These are phyloP conservation scores for Argentina silus DNA, from an alignment of 2,797 vertebrate genomes.

Conservation along the genomic window DNA sequence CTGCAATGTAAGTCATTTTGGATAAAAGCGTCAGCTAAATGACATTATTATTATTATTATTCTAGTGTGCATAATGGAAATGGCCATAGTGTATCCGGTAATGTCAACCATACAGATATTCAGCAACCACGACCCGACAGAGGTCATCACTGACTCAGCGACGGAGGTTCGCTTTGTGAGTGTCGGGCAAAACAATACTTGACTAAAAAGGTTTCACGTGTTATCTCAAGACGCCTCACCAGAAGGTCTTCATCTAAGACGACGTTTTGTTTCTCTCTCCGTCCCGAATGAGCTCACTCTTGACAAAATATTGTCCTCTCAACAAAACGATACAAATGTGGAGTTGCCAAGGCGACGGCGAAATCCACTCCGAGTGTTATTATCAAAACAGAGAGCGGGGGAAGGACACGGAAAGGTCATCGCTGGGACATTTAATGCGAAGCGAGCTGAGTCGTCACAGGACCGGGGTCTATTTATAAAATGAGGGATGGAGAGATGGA, in stretches of 20 bases:
- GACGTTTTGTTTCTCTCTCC: conserved; percentile 40
- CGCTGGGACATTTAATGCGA: conserved; percentile 32
- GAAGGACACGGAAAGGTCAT: conserved; percentile 18
- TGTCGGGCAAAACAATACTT: not conserved
- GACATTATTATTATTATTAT: too few species aligned
- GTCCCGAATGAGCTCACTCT: conserved; percentile 30
- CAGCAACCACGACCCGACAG: not conserved
- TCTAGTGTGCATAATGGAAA: too few species aligned
- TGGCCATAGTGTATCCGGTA: too few species aligned
- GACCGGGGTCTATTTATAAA: conserved; percentile 42
- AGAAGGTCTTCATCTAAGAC: conserved; percentile 37
- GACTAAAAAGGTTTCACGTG: not conserved
- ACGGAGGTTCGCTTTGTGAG: not conserved
- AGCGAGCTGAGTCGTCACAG: conserved; percentile 29
- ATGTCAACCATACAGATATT: not conserved
- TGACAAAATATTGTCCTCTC: conserved; percentile 26
- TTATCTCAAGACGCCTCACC: conserved; percentile 6
- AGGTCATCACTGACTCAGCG: not conserved
- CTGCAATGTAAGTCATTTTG: too few species aligned
- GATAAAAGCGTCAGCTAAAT: too few species aligned
- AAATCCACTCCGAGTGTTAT: conserved; percentile 21
- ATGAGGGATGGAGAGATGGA: conserved; percentile 15
- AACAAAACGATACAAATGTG: conserved; percentile 26
- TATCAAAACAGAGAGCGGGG: conserved; percentile 24
- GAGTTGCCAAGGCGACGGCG: conserved; percentile 27